Evolutionary conservation across 2,113 vertebrate genomes (phyloP).

Genomic region (Vidua chalybeata): DNA sequence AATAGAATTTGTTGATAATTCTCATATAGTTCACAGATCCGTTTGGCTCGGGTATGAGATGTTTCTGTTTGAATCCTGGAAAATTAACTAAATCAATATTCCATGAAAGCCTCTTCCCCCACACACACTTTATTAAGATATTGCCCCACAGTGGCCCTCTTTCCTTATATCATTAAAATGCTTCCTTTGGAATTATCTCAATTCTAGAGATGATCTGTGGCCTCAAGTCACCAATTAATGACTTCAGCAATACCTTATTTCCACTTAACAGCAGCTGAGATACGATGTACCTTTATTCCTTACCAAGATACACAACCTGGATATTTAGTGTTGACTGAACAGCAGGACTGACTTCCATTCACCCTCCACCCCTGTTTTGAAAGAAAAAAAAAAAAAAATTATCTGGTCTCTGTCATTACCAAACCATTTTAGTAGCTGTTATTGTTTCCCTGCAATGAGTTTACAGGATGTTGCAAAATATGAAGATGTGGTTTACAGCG

Average conservation of each 20-base stretch:
- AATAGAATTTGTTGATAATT: neutral
- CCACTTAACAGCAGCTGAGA: neutral
- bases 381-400: neutral
- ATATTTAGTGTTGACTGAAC: neutral
- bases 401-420: neutral
- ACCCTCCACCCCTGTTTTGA: neutral
- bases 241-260: neutral
- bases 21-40: neutral
- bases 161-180: neutral
- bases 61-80: neutral
- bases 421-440: neutral
- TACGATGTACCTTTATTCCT: neutral
- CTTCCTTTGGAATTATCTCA: neutral
- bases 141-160: neutral
- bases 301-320: neutral
- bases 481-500: neutral
- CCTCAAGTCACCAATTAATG: neutral
- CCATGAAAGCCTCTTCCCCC: neutral
- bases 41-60: neutral
- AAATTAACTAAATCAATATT: neutral
- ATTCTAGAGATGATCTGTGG: neutral
- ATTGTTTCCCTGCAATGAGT: neutral
- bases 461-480: slow-evolving; percentile 40
- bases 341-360: neutral
- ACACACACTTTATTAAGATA: neutral